Evolutionary conservation across 2,888 invertebrate genomes (phyloP), one percentile per base, ranked within the genome.

Genomic region (Craniophora ligustri): DNA sequence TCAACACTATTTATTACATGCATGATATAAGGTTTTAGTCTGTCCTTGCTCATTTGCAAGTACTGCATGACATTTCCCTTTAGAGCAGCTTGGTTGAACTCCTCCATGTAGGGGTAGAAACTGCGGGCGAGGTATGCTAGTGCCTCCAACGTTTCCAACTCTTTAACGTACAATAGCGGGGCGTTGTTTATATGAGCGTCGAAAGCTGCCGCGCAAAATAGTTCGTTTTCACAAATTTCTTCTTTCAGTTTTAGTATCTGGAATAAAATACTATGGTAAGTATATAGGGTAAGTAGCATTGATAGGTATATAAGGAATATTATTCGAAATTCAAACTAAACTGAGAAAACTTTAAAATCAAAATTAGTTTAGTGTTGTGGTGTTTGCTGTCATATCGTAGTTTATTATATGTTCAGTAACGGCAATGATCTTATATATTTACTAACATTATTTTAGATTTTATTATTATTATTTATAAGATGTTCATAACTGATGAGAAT

Each of bases 81-180:
- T 16, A 40, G 15, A 0, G 67, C 15, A 7, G 47, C 62, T 0
- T 47, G 15, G 23, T 32, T 36, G n/a, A 67, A 63, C 39, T 63
- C 63, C 0, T 54, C 47, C 3, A 32, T 36, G 15, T 30, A 44
- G 0, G 42, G 8, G n/a, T 23, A 44, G 40, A 13, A 67, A 6
- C 10, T 36, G 1, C 30, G 26, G 2, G 63, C 62, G 0, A 63
- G 34, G 1, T 45, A 15, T 2, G 44, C n/a, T 0, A 67, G 3
- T 1, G 67, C 54, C 5, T 54, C 35, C 3, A 63, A 36, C 0
- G 46, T 41, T 19, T 63, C 67, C 16, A 63, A 10, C n/a, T 63
- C 63, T 8, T 54, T 63, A 0, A 44, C 31, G 11, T 36, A 63
- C 0, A 44, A 0, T 1, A 61, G 30, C 6, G 16, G 23, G 0